These are phyloP conservation scores for Eupelmus urozonus DNA, from an alignment of 2,888 invertebrate genomes.

Conservation along the genomic window DNA sequence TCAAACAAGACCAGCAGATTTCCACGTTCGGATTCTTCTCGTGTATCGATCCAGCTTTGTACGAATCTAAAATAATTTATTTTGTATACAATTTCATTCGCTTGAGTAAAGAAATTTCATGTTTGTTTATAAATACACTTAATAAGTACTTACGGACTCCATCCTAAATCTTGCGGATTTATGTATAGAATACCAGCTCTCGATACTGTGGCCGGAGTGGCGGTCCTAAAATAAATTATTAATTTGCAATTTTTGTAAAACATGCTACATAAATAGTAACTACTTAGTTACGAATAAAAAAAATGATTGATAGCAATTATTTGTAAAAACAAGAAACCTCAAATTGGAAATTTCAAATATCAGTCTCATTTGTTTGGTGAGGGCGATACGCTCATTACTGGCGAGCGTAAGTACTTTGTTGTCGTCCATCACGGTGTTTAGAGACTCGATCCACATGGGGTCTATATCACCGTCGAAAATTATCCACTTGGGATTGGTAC, in stretches of 20 bases:
- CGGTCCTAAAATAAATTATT: constrained; percentile 81
- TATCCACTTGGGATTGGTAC: constrained; percentile 95
- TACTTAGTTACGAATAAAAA: too few relatives aligned
- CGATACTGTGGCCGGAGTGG: constrained; percentile 97
- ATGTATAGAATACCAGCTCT: constrained; percentile 96
- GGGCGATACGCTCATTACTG: constrained; percentile 95
- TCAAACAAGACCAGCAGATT: constrained; percentile 93
- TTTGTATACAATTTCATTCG: not conserved
- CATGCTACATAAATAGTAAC: not conserved
- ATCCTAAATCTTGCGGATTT: constrained; percentile 95
- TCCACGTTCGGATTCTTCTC: constrained; percentile 87
- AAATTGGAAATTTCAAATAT: constrained; percentile 95
- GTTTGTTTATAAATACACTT: too few relatives aligned
- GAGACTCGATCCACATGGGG: constrained; percentile 98
- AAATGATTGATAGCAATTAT: not conserved
- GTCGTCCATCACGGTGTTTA: constrained; percentile 98
- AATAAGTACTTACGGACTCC: constrained; percentile 88
- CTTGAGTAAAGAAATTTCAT: not conserved
- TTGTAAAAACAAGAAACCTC: constrained; percentile 63
- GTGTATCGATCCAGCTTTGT: constrained; percentile 91
- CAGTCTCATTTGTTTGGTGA: constrained; percentile 92
- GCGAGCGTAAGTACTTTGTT: constrained; percentile 95
- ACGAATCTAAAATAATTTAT: constrained; percentile 82
- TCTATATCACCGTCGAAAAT: constrained; percentile 97
- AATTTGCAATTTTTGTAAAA: not conserved